phyloP scores from a whole-genome alignment of 2,888 invertebrate genomes.

The Lymantria monacha region DNA sequence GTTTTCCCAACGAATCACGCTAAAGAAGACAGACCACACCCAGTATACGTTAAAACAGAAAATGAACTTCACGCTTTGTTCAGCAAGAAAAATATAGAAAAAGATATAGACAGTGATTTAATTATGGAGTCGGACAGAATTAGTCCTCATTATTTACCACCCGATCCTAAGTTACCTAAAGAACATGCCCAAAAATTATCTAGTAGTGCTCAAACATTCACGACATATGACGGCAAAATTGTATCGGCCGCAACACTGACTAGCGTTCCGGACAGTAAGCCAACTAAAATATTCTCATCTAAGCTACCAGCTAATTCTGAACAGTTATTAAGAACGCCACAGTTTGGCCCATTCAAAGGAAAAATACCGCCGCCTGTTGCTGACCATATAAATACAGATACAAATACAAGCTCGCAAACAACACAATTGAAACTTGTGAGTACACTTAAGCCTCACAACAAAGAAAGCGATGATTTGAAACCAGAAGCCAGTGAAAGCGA shows the following conservation, averaged over 20 bases:
- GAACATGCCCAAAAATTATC: constrained; percentile 71
- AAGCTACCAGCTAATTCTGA: constrained; percentile 76
- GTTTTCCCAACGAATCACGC: constrained; percentile 68
- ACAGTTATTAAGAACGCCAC: constrained; percentile 85
- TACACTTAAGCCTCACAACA: constrained; percentile 39
- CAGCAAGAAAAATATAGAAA: constrained; percentile 67
- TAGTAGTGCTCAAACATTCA: constrained; percentile 75
- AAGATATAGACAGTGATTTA: constrained; percentile 79
- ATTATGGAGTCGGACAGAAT: constrained; percentile 87
- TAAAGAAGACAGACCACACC: constrained; percentile 76
- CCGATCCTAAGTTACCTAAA: constrained; percentile 76
- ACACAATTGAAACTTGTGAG: constrained; percentile 71
- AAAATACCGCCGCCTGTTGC: constrained; percentile 83
- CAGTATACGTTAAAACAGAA: constrained; percentile 69
- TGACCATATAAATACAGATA: constrained; percentile 45
- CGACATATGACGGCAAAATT: constrained; percentile 89
- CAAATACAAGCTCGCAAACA: constrained; percentile 28
- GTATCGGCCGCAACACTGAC: constrained; percentile 85
- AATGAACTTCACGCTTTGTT: constrained; percentile 58
- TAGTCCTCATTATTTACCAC: constrained; percentile 89
- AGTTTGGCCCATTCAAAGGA: constrained; percentile 88
- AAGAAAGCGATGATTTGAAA: constrained; percentile 44
- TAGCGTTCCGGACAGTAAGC: constrained; percentile 73
- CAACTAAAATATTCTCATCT: constrained; percentile 62
- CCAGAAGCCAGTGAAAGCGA: constrained; percentile 50